A percentile compares a stretch with the other conserved stretches of the same genome.
phyloP scores from a whole-genome alignment of 2,113 vertebrate species.

The Pangasianodon gigas region DNA sequence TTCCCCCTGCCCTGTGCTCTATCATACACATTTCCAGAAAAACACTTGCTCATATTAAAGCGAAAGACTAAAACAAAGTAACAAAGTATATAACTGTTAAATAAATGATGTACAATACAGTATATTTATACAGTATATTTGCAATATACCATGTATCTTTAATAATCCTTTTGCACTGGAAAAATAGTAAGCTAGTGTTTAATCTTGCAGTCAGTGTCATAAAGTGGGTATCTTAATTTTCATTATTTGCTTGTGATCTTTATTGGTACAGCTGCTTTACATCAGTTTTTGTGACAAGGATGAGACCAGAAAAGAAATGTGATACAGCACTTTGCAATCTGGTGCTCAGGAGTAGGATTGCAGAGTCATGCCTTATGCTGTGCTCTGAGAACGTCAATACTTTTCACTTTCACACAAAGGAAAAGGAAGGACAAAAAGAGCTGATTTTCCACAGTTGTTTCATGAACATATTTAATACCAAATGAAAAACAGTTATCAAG shows the following conservation, averaged over 20 bases:
- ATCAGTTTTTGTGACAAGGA: slow-evolving; percentile 12
- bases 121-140: neutral
- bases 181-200: neutral
- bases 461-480: neutral
- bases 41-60: neutral
- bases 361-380: slow-evolving; percentile 67
- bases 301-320: slow-evolving; percentile 50
- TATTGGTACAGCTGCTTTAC: slow-evolving; percentile 2
- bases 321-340: slow-evolving; percentile 43
- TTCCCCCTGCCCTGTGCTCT: neutral
- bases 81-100: neutral
- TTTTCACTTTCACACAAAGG: slow-evolving; percentile 69
- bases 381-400: slow-evolving; percentile 68
- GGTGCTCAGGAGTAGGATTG: slow-evolving; percentile 63
- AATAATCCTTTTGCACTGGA: neutral
- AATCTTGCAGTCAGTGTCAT: neutral
- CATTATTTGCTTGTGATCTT: neutral
- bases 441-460: slow-evolving; percentile 7
- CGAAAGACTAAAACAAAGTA: neutral
- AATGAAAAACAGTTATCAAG: neutral
- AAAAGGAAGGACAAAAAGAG: neutral
- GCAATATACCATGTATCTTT: neutral
- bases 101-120: neutral
- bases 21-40: neutral
- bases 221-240: neutral